Evolutionary conservation across 1,140 invertebrate species (phyloP).

Genomic region (Metaphire vulgaris): DNA sequence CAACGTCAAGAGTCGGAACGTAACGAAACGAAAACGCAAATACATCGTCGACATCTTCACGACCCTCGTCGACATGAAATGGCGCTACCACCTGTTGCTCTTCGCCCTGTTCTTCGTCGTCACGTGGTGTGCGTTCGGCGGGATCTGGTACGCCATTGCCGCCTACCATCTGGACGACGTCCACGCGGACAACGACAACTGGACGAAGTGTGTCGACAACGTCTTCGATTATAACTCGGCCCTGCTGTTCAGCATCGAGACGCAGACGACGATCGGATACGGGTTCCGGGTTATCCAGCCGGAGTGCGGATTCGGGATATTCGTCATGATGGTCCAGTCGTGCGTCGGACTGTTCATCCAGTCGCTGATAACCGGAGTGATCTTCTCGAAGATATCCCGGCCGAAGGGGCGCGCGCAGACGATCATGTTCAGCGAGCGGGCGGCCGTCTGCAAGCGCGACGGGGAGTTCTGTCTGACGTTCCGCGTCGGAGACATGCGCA

Average conservation of each 20-base stretch:
- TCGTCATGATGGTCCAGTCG: constrained; percentile 31
- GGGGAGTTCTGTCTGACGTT: constrained; percentile 69
- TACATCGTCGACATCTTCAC: constrained; percentile 68
- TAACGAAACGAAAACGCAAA: constrained; percentile 43
- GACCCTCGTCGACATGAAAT: constrained; percentile 57
- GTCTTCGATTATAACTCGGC: constrained; percentile 35
- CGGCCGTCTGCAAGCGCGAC: constrained; percentile 57
- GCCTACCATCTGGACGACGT: constrained; percentile 33
- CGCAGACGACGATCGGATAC: constrained; percentile 51
- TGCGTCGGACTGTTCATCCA: constrained; percentile 32
- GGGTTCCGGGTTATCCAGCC: constrained; percentile 61
- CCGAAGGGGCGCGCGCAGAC: constrained; percentile 46
- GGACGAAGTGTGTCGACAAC: constrained; percentile 36
- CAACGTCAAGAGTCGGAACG: constrained; percentile 25
- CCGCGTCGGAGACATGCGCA: constrained; percentile 57
- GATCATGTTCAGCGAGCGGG: constrained; percentile 45
- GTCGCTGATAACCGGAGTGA: constrained; percentile 30
- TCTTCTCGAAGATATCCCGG: constrained; percentile 34
- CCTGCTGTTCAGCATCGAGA: constrained; percentile 48
- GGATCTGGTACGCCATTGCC: constrained; percentile 45
- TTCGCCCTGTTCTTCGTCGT: constrained; percentile 45
- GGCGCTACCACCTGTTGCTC: constrained; percentile 45
- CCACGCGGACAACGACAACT: constrained; percentile 52
- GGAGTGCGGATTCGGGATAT: constrained; percentile 21
- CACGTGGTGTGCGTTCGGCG: constrained; percentile 48